Percentiles rank a stretch among this genome's conserved stretches.
Evolutionary conservation across 2,888 invertebrate genomes (phyloP).

Genomic region (Chaitophorus viminalis): DNA sequence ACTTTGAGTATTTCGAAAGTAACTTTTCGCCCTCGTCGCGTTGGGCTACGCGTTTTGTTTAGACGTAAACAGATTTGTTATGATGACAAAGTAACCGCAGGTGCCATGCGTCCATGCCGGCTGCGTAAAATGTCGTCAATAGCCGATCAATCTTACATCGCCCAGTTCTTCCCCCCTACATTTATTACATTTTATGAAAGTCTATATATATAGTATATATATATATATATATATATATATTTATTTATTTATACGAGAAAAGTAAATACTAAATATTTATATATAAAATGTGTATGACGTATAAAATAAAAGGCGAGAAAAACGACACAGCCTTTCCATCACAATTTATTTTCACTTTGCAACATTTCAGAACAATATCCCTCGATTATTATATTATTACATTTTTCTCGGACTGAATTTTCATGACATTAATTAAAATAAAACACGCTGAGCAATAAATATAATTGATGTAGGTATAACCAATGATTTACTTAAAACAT

Average conservation of each 20-base stretch:
- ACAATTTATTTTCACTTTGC: constrained; percentile 13
- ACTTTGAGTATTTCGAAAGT: constrained; percentile 7
- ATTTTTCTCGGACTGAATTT: not conserved
- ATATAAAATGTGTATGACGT: too few relatives aligned
- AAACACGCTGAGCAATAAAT: not conserved
- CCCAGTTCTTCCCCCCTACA: not conserved
- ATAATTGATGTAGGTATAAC: too few relatives aligned
- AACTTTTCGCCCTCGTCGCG: not conserved
- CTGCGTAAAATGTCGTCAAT: constrained; percentile 19
- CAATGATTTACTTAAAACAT: too few relatives aligned
- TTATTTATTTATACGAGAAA: not conserved
- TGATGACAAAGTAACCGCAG: constrained; percentile 25
- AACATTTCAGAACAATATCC: not conserved
- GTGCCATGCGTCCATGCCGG: not conserved
- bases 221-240: not conserved
- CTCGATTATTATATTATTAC: not conserved
- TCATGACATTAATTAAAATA: not conserved
- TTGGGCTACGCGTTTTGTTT: not conserved
- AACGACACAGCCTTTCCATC: constrained; percentile 20
- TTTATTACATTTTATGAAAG: not conserved
- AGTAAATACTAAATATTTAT: too few relatives aligned
- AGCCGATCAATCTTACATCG: constrained; percentile 45
- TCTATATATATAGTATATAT: too few relatives aligned
- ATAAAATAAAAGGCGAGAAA: too few relatives aligned
- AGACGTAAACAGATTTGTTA: constrained; percentile 36